phyloP scores from a whole-genome alignment of 2,888 invertebrate genomes.

The Mimas tiliae region DNA sequence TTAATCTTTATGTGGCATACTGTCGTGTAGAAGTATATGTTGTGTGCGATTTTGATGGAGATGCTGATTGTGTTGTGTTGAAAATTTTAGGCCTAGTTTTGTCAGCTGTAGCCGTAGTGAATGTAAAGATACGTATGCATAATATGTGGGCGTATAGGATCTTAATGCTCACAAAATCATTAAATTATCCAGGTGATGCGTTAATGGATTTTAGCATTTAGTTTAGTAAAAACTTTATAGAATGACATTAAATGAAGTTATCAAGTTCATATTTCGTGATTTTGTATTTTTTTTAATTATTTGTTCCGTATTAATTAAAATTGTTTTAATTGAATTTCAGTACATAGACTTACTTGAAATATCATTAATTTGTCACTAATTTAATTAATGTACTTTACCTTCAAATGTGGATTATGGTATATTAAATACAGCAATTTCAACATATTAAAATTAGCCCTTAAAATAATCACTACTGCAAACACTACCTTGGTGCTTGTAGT shows the following conservation, averaged over 20 bases:
- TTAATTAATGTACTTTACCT: no score
- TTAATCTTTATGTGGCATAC: slow-evolving; percentile 41
- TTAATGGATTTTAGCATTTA: neutral
- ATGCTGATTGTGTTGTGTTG: slow-evolving; percentile 44
- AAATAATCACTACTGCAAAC: no score
- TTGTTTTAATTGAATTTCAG: no score
- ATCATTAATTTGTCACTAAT: no score
- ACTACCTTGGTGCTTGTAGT: no score
- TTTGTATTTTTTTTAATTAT: neutral
- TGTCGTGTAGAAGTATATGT: slow-evolving; percentile 34
- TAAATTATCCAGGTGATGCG: neutral
- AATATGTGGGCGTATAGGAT: slow-evolving; percentile 16
- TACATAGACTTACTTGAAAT: no score
- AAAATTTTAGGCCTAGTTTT: slow-evolving; percentile 54
- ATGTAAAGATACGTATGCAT: slow-evolving; percentile 54
- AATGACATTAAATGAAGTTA: neutral
- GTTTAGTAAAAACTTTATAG: neutral
- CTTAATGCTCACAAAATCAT: neutral
- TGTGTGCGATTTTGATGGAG: slow-evolving; percentile 26
- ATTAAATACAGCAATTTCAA: no score
- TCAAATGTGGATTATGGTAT: no score
- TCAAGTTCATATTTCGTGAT: neutral
- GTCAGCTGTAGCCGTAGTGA: slow-evolving; percentile 58
- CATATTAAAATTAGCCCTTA: no score
- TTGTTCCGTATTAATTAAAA: neutral